Evolutionary conservation across 2,888 invertebrate genomes (phyloP), one percentile per base, ranked within the genome.

Genomic region (Cephus rjabovi): DNA sequence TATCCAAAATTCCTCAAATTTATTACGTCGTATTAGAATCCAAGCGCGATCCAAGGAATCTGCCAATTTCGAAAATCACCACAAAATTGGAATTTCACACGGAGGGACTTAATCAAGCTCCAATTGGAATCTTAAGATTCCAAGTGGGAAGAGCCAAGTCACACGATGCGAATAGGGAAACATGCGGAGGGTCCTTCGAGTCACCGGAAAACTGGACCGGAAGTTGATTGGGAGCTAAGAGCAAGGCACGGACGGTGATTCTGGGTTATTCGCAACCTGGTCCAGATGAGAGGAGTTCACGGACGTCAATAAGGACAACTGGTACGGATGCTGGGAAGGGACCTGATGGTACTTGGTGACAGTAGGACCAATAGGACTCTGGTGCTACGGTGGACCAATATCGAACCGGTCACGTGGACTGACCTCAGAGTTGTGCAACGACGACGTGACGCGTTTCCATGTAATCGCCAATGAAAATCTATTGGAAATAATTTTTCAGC

Each of bases 341-440:
- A 2, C 56, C 9, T 2, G 56, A 56, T 23, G 81, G 79, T 81
- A 83, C 81, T 85, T 82, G 83, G 84, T 82, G 81, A 82, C 78
- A 81, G 83, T 83, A 86, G 84, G 85, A 85, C 85, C 84, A 82
- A 78, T 83, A 86, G 84, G 86, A 85, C 86, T 84, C 87, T 85
- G 87, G 86, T 87, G 85, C 78, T 77, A 79, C 85, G 85, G 86
- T 87, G 84, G 82, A 83, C 89, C 89, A 90, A 90, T 90, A 91
- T 90, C 89, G 88, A 89, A 84, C 86, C 86, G 88, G 89, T 91
- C 91, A 90, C 91, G 91, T 91, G 90, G 90, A 91, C 90, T 90
- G 91, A 91, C 91, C 91, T 90, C 91, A 89, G 89, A 87, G 87
- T 84, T 86, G 86, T 86, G 91, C 89, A 90, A 91, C 91, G 90